Percentiles rank a stretch among this genome's conserved stretches.
Evolutionary conservation across 2,113 vertebrate genomes (phyloP).

Genomic region (Nothocercus nigrocapillus): DNA sequence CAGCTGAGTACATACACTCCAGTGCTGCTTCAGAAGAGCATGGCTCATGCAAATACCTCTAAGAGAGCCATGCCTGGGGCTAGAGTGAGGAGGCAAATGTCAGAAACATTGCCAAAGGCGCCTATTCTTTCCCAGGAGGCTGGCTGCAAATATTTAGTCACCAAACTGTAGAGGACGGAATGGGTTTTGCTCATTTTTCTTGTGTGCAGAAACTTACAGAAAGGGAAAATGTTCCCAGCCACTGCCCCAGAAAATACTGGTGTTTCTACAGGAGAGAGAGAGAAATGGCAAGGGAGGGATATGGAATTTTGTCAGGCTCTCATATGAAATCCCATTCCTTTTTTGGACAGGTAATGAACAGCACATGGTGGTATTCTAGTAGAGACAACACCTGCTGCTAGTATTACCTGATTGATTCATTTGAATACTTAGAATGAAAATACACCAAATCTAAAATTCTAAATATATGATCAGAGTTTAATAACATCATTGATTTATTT

Average conservation of each 20-base stretch:
- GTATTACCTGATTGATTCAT: conserved; percentile 54
- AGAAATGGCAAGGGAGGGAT: conserved; percentile 25
- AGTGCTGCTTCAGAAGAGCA: conserved; percentile 24
- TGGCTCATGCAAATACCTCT: conserved; percentile 21
- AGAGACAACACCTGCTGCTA: conserved; percentile 64
- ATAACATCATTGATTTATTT: conserved; percentile 65
- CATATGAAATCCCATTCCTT: conserved; percentile 41
- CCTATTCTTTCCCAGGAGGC: conserved; percentile 34
- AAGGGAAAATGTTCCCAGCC: conserved; percentile 15
- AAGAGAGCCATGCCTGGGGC: conserved; percentile 2
- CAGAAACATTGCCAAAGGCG: conserved; percentile 32
- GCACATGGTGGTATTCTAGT: conserved; percentile 39
- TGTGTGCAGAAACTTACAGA: conserved; percentile 38
- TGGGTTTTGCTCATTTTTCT: conserved; percentile 9
- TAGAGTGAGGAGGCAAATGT: conserved; percentile 5
- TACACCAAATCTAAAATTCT: conserved; percentile 74
- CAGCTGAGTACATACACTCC: not conserved
- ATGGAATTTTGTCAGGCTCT: conserved; percentile 35
- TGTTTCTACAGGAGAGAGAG: conserved; percentile 33
- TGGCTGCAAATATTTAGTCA: conserved; percentile 45
- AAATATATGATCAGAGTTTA: conserved; percentile 73
- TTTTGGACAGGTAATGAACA: conserved; percentile 61
- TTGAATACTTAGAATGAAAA: conserved; percentile 70
- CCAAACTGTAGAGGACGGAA: conserved; percentile 15
- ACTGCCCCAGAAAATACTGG: conserved; percentile 23